These are phyloP conservation scores for Heliothis subflexa DNA, from an alignment of 1,140 invertebrate genomes.

Conservation along the genomic window DNA sequence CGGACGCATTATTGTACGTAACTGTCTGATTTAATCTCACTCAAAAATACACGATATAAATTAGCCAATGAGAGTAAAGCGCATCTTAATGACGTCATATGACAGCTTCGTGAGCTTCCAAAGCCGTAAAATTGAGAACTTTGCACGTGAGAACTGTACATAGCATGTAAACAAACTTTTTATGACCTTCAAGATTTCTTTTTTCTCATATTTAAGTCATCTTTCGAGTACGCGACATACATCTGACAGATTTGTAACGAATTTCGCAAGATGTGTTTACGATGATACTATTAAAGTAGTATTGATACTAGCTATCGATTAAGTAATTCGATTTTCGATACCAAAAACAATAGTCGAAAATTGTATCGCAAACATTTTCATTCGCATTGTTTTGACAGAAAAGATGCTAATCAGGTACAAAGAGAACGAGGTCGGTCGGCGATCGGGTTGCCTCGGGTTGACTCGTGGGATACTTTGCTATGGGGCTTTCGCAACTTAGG, in stretches of 20 bases:
- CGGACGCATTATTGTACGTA: constrained; percentile 42
- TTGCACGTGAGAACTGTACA: not conserved
- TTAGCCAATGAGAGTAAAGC: not conserved
- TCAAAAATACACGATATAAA: not conserved
- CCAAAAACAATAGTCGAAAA: constrained; percentile 21
- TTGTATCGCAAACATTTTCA: constrained; percentile 43
- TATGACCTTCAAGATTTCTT: constrained; percentile 20
- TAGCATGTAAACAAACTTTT: constrained; percentile 29
- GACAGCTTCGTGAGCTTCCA: not conserved
- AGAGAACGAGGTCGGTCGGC: constrained; percentile 52
- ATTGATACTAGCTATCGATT: not conserved
- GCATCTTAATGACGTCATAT: constrained; percentile 17
- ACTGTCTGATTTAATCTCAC: constrained; percentile 40
- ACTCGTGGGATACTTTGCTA: constrained; percentile 61
- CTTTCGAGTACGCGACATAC: not conserved
- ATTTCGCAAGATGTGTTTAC: not conserved
- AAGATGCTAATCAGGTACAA: constrained; percentile 53
- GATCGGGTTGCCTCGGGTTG: constrained; percentile 48
- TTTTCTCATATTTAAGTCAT: not conserved
- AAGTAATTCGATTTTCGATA: constrained; percentile 4
- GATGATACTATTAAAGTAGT: not conserved
- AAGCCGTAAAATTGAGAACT: not conserved
- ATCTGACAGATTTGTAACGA: not conserved
- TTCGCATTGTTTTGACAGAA: constrained; percentile 53
- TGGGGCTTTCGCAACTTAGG: constrained; percentile 56